phyloP scores from a whole-genome alignment of 1,140 invertebrate species.

The Cecropterus lyciades region DNA sequence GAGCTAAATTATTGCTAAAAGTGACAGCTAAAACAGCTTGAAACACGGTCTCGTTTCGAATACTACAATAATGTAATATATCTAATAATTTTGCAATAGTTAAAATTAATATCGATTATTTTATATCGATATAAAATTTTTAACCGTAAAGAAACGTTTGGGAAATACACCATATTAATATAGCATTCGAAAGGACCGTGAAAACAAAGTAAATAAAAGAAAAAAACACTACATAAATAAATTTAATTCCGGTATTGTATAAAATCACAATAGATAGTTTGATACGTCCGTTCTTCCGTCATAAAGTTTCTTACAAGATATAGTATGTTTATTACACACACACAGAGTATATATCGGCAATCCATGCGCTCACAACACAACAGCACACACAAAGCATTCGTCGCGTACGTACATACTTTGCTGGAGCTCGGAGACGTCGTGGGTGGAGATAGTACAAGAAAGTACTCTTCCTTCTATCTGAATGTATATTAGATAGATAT shows the following conservation, averaged over 20 bases:
- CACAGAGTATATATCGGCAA: constrained; percentile 38
- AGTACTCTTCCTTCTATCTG: no score
- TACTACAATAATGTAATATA: not conserved
- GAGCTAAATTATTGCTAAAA: constrained; percentile 23
- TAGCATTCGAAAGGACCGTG: constrained; percentile 4
- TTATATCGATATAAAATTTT: no score
- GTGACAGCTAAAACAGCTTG: constrained; percentile 16
- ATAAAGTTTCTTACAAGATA: not conserved
- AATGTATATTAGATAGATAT: no score
- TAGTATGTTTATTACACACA: constrained; percentile 50
- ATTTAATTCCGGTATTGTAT: constrained; percentile 24
- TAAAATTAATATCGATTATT: no score
- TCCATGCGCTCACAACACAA: constrained; percentile 72
- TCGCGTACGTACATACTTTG: constrained; percentile 39
- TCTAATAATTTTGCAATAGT: no score
- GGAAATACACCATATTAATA: not conserved
- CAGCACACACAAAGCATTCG: constrained; percentile 72
- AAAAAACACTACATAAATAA: constrained; percentile 28
- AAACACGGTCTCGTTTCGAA: constrained; percentile 9
- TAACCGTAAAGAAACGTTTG: no score
- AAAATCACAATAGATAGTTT: constrained; percentile 64
- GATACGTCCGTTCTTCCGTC: constrained; percentile 55
- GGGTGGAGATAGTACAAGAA: constrained; percentile 36
- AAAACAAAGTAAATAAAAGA: constrained; percentile 18
- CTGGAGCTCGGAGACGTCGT: constrained; percentile 22